phyloP scores from a whole-genome alignment of 2,797 vertebrate genomes.

The Acipenser transmontanus region DNA sequence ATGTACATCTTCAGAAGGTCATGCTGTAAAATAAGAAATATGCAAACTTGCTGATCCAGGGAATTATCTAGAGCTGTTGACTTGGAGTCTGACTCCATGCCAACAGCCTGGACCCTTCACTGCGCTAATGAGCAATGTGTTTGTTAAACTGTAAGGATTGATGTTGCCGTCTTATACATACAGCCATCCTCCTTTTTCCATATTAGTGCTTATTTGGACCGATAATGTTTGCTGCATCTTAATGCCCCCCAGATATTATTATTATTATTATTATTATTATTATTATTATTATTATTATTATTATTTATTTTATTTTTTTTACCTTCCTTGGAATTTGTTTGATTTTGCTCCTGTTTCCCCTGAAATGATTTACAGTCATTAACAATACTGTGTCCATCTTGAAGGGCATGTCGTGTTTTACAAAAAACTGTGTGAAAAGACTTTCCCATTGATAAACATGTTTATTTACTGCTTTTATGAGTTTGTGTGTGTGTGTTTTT shows the following conservation, averaged over 20 bases:
- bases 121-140: constrained; percentile 4
- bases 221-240: constrained; percentile 12
- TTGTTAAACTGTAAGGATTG: constrained; percentile 2
- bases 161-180: neutral
- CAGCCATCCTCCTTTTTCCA: neutral
- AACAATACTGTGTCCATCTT: constrained; percentile 1
- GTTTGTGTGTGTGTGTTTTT: no score
- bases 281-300: neutral
- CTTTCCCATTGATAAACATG: no score
- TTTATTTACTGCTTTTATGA: no score
- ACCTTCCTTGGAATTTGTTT: neutral
- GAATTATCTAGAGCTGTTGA: no score
- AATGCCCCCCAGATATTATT: neutral
- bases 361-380: constrained; percentile 10
- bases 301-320: neutral
- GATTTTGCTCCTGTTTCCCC: neutral
- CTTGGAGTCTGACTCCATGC: no score
- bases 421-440: constrained; percentile 1
- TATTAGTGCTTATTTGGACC: constrained; percentile 18
- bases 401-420: constrained; percentile 7
- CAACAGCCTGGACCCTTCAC: neutral
- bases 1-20: no score
- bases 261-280: no score
- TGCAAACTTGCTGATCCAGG: no score
- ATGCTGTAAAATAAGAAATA: no score